These are phyloP conservation scores for Cataglyphis albicans DNA, from an alignment of 2,888 invertebrate species.

Conservation along the genomic window DNA sequence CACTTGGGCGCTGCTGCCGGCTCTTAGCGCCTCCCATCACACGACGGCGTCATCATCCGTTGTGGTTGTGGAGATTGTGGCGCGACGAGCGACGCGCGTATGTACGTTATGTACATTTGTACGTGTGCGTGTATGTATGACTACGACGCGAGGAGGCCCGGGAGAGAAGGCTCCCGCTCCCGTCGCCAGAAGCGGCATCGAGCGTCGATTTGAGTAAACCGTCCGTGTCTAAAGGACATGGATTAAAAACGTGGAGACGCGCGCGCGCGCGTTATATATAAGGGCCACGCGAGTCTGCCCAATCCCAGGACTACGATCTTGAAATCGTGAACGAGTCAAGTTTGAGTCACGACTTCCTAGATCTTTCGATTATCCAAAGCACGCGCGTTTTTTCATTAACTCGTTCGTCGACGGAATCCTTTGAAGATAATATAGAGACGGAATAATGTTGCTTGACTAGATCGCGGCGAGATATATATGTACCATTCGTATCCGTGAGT, in stretches of 20 bases:
- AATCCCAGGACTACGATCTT: neutral
- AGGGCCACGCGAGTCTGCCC: no score
- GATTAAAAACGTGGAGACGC: neutral
- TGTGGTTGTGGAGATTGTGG: neutral
- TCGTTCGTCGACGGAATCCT: no score
- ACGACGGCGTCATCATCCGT: slow-evolving; percentile 44
- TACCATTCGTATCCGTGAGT: no score
- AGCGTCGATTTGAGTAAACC: neutral
- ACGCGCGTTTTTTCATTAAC: no score
- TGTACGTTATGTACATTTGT: no score
- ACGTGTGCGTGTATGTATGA: no score
- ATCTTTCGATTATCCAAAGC: neutral
- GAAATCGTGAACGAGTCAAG: neutral
- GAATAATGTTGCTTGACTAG: no score
- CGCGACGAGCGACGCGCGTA: neutral
- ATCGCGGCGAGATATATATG: no score
- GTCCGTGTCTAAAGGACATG: no score
- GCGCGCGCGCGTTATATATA: neutral
- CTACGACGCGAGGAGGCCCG: neutral
- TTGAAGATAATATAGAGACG: no score
- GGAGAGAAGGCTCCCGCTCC: neutral
- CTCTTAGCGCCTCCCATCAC: slow-evolving; percentile 49
- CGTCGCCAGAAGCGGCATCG: neutral
- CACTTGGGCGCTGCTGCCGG: slow-evolving; percentile 68
- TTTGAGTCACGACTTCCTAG: neutral